phyloP scores from a whole-genome alignment of 2,797 vertebrate species.

The Hyperoplus immaculatus region DNA sequence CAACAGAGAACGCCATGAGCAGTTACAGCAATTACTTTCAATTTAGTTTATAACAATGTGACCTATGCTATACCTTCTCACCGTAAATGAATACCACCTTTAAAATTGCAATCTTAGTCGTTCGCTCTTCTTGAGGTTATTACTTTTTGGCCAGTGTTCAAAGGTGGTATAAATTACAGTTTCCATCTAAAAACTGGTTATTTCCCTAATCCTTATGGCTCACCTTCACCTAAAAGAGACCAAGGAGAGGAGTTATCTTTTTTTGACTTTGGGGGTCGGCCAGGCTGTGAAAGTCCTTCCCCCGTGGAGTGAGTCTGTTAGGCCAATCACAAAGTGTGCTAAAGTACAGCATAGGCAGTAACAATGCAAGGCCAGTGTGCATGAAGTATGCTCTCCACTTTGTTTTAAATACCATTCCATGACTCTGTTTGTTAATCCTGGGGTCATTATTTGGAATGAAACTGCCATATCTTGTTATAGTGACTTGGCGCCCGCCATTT shows the following conservation, averaged over 20 bases:
- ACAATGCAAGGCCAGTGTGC: slow-evolving; percentile 52
- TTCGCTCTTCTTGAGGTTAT: slow-evolving; percentile 30
- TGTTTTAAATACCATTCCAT: slow-evolving; percentile 75
- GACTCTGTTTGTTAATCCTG: slow-evolving; percentile 75
- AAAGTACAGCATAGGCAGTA: slow-evolving; percentile 46
- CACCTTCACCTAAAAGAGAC: slow-evolving; percentile 53
- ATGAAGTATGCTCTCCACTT: slow-evolving; percentile 47
- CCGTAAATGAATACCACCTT: slow-evolving; percentile 27
- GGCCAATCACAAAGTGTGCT: slow-evolving; percentile 64
- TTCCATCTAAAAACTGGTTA: slow-evolving; percentile 39
- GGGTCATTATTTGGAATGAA: slow-evolving; percentile 79
- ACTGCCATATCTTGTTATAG: slow-evolving; percentile 80
- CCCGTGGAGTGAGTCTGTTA: slow-evolving; percentile 58
- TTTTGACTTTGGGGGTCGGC: slow-evolving; percentile 36
- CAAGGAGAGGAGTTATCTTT: slow-evolving; percentile 18
- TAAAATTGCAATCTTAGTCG: slow-evolving; percentile 19
- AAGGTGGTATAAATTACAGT: slow-evolving; percentile 26
- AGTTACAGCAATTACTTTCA: slow-evolving; percentile 12
- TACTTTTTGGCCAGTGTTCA: slow-evolving; percentile 28
- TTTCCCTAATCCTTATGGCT: slow-evolving; percentile 22
- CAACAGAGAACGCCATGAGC: background rate
- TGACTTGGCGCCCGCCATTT: slow-evolving; percentile 71
- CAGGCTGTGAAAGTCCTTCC: slow-evolving; percentile 53
- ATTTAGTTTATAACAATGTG: slow-evolving; percentile 2
- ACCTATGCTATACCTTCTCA: slow-evolving; percentile 13